These are phyloP conservation scores for Clunio marinus DNA, from an alignment of 2,888 invertebrate species.

Conservation along the genomic window DNA sequence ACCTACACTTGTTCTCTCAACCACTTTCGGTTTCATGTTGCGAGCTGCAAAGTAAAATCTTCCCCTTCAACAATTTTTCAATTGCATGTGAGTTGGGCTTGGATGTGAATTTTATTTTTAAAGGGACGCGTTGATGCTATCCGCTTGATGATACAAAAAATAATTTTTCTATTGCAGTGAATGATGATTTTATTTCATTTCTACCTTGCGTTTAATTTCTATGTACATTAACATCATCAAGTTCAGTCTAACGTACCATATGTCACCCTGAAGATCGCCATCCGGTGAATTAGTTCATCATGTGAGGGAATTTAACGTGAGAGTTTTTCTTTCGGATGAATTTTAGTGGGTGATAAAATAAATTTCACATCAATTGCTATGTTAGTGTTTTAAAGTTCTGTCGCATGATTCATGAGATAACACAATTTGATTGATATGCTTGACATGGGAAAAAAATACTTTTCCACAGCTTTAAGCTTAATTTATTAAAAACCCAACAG, in stretches of 20 bases:
- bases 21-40: background rate
- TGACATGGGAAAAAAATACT: background rate
- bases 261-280: background rate
- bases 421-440: slow-evolving; percentile 7
- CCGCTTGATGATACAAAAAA: background rate
- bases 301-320: background rate
- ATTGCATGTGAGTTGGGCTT: slow-evolving; percentile 3
- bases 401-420: no score
- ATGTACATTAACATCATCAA: background rate
- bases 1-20: slow-evolving; percentile 2
- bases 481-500: no score
- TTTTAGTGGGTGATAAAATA: background rate
- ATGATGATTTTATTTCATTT: no score
- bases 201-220: background rate
- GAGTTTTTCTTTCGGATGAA: no score
- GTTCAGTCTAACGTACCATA: background rate
- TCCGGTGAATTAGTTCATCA: background rate
- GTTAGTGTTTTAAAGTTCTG: background rate
- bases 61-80: background rate
- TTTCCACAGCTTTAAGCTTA: background rate
- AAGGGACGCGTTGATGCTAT: background rate
- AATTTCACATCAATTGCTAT: background rate
- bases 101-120: background rate
- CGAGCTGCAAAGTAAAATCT: background rate
- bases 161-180: background rate